A percentile compares a stretch with the other conserved stretches of the same genome.
Evolutionary conservation across 2,797 vertebrate genomes (phyloP).

Genomic region (Mormyrops attenuatus): DNA sequence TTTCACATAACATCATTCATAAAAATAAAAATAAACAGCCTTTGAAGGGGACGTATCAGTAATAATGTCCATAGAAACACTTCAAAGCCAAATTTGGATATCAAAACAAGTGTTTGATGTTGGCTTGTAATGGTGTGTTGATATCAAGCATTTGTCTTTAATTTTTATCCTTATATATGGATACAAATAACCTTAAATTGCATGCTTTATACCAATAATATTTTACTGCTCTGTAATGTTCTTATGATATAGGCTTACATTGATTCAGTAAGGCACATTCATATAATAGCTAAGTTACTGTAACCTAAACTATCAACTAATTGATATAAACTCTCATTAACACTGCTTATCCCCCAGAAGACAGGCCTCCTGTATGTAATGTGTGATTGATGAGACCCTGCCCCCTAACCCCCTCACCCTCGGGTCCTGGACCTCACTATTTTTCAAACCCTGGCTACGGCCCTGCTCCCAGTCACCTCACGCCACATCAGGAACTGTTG

Average conservation of each 20-base stretch:
- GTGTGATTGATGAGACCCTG: background rate
- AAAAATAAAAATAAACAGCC: background rate
- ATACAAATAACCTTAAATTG: background rate
- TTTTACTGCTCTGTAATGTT: background rate
- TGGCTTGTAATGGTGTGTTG: background rate
- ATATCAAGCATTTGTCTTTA: background rate
- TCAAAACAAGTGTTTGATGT: background rate
- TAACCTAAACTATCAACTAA: background rate
- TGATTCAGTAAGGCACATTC: background rate
- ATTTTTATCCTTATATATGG: background rate
- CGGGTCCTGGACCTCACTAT: background rate
- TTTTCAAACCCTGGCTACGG: background rate
- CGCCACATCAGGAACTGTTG: background rate
- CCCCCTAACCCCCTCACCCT: background rate
- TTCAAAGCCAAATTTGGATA: background rate
- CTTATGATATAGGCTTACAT: background rate
- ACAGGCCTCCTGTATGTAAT: background rate
- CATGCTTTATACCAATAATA: background rate
- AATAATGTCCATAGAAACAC: background rate
- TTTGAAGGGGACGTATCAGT: background rate
- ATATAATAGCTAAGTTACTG: background rate
- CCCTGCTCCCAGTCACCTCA: background rate
- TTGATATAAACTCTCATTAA: background rate
- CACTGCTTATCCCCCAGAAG: background rate
- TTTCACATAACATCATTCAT: background rate